Evolutionary conservation across 2,113 vertebrate species (phyloP).

Genomic region (Bombycilla garrulus): DNA sequence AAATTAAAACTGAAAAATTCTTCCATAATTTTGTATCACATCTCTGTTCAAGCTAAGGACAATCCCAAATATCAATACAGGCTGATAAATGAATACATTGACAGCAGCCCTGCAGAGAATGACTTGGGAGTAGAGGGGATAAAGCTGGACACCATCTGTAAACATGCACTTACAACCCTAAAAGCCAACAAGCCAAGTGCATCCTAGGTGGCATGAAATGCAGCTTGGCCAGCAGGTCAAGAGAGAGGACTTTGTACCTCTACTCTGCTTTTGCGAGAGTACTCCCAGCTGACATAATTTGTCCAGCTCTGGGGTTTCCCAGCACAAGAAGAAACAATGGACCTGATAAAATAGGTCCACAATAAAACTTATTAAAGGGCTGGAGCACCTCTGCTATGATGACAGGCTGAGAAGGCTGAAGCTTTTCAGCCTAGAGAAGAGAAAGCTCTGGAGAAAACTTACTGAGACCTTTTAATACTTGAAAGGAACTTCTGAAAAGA

Average conservation of each 20-base stretch:
- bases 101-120: background rate
- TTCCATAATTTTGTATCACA: background rate
- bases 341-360: background rate
- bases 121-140: background rate
- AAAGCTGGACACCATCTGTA: background rate
- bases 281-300: background rate
- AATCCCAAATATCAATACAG: background rate
- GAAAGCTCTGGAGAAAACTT: background rate
- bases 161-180: background rate
- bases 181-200: background rate
- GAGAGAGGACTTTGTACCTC: background rate
- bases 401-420: background rate
- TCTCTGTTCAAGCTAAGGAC: background rate
- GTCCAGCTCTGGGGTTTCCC: background rate
- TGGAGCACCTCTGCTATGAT: background rate
- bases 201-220: background rate
- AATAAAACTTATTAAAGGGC: background rate
- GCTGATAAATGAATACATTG: background rate
- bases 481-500: background rate
- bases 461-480: background rate
- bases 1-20: background rate
- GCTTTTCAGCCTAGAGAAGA: background rate
- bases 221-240: background rate
- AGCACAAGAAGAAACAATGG: background rate
- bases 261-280: rapidly evolving